phyloP scores from a whole-genome alignment of 2,797 vertebrate genomes.

The Acanthiza pusilla region DNA sequence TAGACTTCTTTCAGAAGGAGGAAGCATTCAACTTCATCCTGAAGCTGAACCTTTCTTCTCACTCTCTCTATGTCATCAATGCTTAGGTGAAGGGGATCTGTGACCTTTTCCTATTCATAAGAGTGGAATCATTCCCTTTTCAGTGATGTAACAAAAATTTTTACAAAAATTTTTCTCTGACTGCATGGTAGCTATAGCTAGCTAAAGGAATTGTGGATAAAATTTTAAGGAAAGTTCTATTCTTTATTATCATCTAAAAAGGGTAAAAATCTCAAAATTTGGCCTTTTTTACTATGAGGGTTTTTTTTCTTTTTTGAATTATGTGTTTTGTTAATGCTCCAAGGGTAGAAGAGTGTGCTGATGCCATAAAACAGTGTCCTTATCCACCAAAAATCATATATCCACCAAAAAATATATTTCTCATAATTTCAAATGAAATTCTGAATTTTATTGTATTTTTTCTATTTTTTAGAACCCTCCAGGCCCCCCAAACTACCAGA shows the following conservation, averaged over 20 bases:
- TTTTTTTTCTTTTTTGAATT: not conserved
- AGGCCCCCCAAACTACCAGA: fast-evolving
- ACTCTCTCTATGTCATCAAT: not conserved
- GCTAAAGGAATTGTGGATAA: not conserved
- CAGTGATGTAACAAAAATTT: not conserved
- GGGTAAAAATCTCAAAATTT: not conserved
- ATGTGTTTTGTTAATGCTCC: fast-evolving
- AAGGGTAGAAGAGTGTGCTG: not conserved
- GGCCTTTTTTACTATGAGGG: not conserved
- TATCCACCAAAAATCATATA: not conserved
- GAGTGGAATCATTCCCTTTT: not conserved
- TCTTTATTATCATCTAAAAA: not conserved
- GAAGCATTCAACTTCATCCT: not conserved
- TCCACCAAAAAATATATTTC: not conserved
- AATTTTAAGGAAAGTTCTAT: not conserved
- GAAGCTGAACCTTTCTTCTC: not conserved
- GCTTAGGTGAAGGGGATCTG: not conserved
- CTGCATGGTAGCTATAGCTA: not conserved
- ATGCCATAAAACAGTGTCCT: not conserved
- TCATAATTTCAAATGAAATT: not conserved
- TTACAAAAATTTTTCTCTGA: not conserved
- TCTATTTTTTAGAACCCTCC: not conserved
- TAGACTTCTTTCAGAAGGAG: not conserved
- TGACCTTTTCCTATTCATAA: not conserved
- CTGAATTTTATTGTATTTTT: not conserved